Base-by-base conservation (phyloP, 1,140 invertebrate species). In the Macrobrachium rosenbergii region DNA sequence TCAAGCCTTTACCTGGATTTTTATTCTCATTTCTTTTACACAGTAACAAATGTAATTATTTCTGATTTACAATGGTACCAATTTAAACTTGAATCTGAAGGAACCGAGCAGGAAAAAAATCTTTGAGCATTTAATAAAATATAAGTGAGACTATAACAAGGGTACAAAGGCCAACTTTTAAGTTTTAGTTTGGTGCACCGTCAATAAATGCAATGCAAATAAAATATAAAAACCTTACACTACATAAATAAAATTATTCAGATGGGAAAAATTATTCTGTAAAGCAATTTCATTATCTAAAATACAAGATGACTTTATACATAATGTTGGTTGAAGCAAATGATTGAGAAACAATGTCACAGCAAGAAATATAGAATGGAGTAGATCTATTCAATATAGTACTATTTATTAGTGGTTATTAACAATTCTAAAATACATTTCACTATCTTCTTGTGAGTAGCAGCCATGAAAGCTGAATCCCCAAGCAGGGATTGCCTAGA, bases 341-440 rank as follows among this genome's bases (percentile, higher is more conserved):
- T 87, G 59, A 85, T 78, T 62, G 37, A 67, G 72, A 80, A 82
- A 78, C 62, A 83, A 76, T 76, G 78, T 82, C 69, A 82, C 37
- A 87, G 69, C 23, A 28, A 72, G 60, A 87, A 63, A 62, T 37
- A 58, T 69, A 87, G 84, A 87, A 87, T 80, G 84, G 77, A 75
- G 72, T 81, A 87, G 78, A 87, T 67, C 77, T 87, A 79, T 58
- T 82, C 59, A 87, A 76, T 87, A 87, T 87, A 87, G 85, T 81
- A 87, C 79, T 87, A 87, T 52, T 52, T 52, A 52, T 82, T 87
- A 81, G 85, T 87, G 85, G 64, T 87, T 87, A 87, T 87, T 81
- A 87, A 87, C 85, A 87, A 87, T 67, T 80, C 85, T 87, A 87
- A 81, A 87, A 73, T 87, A 87, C 85, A 81, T 75, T 72, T 87